These are phyloP conservation scores for Linurgus olivaceus DNA, from an alignment of 2,797 vertebrate species.

Conservation along the genomic window DNA sequence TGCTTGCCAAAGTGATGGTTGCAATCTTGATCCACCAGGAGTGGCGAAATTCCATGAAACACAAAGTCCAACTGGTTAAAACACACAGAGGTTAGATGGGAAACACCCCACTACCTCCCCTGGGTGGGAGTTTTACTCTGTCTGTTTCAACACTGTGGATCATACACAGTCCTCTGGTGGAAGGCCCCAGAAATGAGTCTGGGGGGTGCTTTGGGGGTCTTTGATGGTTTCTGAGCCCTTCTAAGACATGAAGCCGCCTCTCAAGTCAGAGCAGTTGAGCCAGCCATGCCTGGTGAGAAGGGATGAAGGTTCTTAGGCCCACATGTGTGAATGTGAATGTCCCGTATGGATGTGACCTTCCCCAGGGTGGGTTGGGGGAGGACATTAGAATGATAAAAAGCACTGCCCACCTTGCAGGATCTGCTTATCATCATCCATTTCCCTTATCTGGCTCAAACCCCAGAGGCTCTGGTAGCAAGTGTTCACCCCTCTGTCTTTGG, in stretches of 20 bases:
- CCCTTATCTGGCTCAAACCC: background rate
- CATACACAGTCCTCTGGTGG: background rate
- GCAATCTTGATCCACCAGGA: background rate
- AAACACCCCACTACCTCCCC: background rate
- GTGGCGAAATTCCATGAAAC: background rate
- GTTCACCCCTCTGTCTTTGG: background rate
- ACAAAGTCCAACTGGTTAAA: too few relatives aligned
- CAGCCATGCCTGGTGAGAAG: background rate
- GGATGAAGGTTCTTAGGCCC: too few relatives aligned
- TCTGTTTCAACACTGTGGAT: background rate
- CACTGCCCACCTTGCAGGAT: background rate
- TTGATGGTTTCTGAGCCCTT: background rate
- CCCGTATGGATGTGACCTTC: too few relatives aligned
- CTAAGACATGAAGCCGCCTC: accelerated
- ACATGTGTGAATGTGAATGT: background rate
- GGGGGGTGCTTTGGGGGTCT: background rate
- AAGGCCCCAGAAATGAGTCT: background rate
- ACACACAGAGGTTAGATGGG: background rate
- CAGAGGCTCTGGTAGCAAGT: background rate
- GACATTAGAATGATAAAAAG: background rate
- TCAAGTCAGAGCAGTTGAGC: background rate
- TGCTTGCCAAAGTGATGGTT: background rate
- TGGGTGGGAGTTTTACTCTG: background rate
- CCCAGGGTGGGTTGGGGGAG: accelerated
- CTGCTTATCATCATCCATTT: background rate